Evolutionary conservation across 2,888 invertebrate genomes (phyloP).

Genomic region (Cacoxenus indagator): DNA sequence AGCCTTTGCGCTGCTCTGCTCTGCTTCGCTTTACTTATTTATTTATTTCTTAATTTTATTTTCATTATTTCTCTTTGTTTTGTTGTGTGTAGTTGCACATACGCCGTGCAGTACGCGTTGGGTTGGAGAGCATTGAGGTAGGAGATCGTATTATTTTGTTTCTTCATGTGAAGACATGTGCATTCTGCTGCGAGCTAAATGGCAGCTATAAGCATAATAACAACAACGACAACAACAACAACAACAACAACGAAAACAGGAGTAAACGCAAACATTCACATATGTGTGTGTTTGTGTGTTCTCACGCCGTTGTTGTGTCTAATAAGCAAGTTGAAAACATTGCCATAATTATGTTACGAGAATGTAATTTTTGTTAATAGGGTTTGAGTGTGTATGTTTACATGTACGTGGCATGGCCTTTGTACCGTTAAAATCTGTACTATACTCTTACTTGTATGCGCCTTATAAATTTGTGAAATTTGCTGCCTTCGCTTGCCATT

Average conservation of each 20-base stretch:
- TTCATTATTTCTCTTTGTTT: not conserved
- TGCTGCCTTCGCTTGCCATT: not conserved
- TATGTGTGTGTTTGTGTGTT: not conserved
- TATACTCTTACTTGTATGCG: not conserved
- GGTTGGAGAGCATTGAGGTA: not conserved
- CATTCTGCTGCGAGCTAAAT: no score
- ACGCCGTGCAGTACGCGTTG: not conserved
- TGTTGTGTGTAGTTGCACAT: not conserved
- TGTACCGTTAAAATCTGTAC: not conserved
- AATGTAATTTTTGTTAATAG: conserved; percentile 3
- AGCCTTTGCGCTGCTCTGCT: not conserved
- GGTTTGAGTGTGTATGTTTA: not conserved
- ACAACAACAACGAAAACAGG: not conserved
- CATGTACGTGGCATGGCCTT: not conserved
- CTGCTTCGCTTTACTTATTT: no score
- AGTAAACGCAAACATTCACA: not conserved
- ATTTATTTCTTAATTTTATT: not conserved
- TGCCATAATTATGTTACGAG: conserved; percentile 20
- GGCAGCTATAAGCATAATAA: not conserved
- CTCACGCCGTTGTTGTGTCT: not conserved
- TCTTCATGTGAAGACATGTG: not conserved
- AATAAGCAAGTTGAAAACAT: conserved; percentile 20
- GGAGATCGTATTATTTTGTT: not conserved
- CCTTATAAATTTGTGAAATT: no score
- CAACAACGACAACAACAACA: not conserved